Conservation (phyloP, 2,888 invertebrate species). For the Heliconius aoede region DNA sequence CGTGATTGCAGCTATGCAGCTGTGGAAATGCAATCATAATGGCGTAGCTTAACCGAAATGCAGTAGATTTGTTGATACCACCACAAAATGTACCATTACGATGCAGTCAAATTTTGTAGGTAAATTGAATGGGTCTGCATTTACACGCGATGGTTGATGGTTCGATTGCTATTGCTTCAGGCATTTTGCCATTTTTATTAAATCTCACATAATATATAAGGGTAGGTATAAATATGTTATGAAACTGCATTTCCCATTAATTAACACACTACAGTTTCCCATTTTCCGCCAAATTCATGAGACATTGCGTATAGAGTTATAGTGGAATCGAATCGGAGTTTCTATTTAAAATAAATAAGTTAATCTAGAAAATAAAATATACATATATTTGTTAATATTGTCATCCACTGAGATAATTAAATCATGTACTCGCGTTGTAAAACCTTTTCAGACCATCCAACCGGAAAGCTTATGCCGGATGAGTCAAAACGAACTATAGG, state of each 20-base stretch:
- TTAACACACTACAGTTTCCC: background rate
- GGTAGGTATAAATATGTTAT: background rate
- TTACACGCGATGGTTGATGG: background rate
- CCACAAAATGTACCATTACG: background rate
- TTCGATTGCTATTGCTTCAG: background rate
- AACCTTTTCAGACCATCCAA: constrained; percentile 4
- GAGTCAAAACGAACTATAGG: constrained; percentile 9
- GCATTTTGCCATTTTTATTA: background rate
- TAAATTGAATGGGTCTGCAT: background rate
- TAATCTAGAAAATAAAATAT: background rate
- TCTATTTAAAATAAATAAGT: background rate
- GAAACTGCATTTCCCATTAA: background rate
- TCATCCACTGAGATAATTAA: constrained; percentile 14
- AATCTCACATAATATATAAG: background rate
- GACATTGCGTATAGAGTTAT: background rate
- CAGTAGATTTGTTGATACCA: constrained; percentile 3
- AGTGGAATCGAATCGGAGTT: too few relatives aligned
- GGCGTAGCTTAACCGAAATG: constrained; percentile 1
- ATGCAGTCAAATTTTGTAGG: background rate
- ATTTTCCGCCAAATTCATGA: background rate
- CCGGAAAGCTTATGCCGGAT: constrained; percentile 17
- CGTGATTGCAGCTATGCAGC: background rate
- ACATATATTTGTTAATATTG: background rate
- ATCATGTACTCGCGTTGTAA: constrained; percentile 22
- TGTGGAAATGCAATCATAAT: constrained; percentile 6